phyloP scores from a whole-genome alignment of 2,113 vertebrate species.

The Tachuris rubrigastra region DNA sequence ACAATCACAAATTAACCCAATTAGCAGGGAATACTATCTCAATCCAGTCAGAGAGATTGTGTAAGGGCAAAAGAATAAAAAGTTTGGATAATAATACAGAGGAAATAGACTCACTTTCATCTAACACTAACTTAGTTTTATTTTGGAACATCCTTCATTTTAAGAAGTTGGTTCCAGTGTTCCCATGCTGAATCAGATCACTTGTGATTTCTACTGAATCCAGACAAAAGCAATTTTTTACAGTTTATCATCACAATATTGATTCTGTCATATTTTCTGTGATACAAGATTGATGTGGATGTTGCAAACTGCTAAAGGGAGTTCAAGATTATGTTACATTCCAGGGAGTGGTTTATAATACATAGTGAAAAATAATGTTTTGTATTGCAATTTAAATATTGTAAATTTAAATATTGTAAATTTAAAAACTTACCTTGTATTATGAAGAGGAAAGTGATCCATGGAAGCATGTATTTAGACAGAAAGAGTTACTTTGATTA shows the following conservation, averaged over 20 bases:
- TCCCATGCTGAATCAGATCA: background rate
- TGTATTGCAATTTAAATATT: too few relatives aligned
- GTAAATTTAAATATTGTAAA: too few relatives aligned
- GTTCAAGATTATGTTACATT: constrained; percentile 41
- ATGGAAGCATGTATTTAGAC: background rate
- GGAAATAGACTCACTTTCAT: background rate
- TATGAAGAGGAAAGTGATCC: background rate
- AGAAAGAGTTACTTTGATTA: background rate
- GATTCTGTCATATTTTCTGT: constrained; percentile 55
- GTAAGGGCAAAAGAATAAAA: background rate
- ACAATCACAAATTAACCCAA: background rate
- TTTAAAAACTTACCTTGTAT: background rate
- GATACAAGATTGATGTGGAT: constrained; percentile 55
- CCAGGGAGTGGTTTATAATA: constrained; percentile 3
- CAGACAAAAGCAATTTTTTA: constrained; percentile 57
- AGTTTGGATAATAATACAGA: background rate
- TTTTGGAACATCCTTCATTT: background rate
- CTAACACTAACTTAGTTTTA: background rate
- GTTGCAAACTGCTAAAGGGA: constrained; percentile 55
- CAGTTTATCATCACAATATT: constrained; percentile 64
- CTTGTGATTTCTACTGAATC: constrained; percentile 19
- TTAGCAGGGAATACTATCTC: background rate
- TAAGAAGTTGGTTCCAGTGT: background rate
- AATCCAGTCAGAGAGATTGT: background rate
- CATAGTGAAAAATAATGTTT: constrained; percentile 16